phyloP scores from a whole-genome alignment of 92 coral and sea anemone genomes.

The Galaxea fascicularis region DNA sequence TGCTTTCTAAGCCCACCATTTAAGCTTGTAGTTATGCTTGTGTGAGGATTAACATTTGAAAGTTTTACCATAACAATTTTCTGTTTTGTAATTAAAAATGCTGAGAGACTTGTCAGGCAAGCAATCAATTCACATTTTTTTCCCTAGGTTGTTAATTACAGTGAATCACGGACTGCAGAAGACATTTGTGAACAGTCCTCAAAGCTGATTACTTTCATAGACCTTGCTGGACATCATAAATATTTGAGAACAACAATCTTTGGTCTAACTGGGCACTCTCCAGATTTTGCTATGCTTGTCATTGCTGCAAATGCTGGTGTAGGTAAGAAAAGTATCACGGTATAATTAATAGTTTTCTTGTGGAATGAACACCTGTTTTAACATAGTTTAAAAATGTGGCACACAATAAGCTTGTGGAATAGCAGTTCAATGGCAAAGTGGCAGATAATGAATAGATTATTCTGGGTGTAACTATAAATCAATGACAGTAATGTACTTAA shows the following conservation, averaged over 20 bases:
- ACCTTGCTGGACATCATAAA: conserved; percentile 98
- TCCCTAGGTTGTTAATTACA: conserved; percentile 89
- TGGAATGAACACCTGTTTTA: too few relatives aligned
- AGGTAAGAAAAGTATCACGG: conserved; percentile 54
- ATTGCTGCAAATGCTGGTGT: conserved; percentile 98
- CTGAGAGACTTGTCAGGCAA: neutral
- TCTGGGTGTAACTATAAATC: too few relatives aligned
- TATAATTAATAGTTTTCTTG: neutral
- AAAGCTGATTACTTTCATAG: conserved; percentile 93
- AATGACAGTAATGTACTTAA: too few relatives aligned
- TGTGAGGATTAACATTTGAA: too few relatives aligned
- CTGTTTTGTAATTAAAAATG: too few relatives aligned
- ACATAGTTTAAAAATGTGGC: too few relatives aligned
- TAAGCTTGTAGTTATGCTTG: too few relatives aligned
- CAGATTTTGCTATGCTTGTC: conserved; percentile 96
- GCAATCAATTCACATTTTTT: neutral
- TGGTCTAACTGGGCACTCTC: conserved; percentile 98
- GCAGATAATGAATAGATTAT: too few relatives aligned
- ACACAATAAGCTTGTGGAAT: too few relatives aligned
- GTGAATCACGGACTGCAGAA: conserved; percentile 95
- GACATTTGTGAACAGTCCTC: conserved; percentile 97
- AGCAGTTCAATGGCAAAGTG: too few relatives aligned
- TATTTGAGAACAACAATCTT: conserved; percentile 96
- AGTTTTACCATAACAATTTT: too few relatives aligned
- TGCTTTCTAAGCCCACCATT: too few relatives aligned